These are phyloP conservation scores for Puntigrus tetrazona DNA, from an alignment of 2,113 vertebrate species.

Conservation along the genomic window DNA sequence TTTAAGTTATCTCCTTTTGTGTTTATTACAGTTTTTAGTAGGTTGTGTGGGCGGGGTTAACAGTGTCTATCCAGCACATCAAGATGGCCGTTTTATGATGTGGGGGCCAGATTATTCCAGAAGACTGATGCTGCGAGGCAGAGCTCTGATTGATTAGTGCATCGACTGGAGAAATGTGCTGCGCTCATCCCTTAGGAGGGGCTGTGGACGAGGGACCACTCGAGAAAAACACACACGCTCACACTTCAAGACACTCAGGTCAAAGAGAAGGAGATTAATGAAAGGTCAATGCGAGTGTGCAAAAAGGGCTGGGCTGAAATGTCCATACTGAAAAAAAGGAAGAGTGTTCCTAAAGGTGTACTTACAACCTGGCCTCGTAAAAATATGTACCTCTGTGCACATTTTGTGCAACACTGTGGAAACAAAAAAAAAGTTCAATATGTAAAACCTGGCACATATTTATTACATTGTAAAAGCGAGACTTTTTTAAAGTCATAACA, in stretches of 20 bases:
- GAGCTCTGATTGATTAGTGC: slow-evolving; percentile 75
- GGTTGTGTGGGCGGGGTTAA: neutral
- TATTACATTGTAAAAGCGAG: too few species aligned
- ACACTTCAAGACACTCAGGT: slow-evolving; percentile 65
- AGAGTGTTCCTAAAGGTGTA: neutral
- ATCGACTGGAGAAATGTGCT: slow-evolving; percentile 71
- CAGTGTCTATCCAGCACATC: slow-evolving; percentile 57
- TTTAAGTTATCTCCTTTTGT: too few species aligned
- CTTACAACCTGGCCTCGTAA: too few species aligned
- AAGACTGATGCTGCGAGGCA: slow-evolving; percentile 70
- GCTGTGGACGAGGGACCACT: slow-evolving; percentile 56
- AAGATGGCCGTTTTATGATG: slow-evolving; percentile 75
- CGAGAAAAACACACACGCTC: slow-evolving; percentile 61
- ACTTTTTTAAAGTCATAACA: too few species aligned
- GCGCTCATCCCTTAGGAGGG: slow-evolving; percentile 64
- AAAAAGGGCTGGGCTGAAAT: slow-evolving; percentile 12
- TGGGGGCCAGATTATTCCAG: slow-evolving; percentile 69
- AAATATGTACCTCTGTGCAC: too few species aligned
- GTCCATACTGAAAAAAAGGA: neutral
- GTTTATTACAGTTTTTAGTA: too few species aligned
- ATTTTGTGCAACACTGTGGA: too few species aligned
- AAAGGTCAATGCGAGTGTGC: slow-evolving; percentile 52
- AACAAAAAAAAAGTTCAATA: too few species aligned
- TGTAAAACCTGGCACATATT: too few species aligned
- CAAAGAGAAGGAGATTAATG: slow-evolving; percentile 68